Base-by-base conservation (phyloP, 2,113 vertebrate species). In the Nettapus auritus region DNA sequence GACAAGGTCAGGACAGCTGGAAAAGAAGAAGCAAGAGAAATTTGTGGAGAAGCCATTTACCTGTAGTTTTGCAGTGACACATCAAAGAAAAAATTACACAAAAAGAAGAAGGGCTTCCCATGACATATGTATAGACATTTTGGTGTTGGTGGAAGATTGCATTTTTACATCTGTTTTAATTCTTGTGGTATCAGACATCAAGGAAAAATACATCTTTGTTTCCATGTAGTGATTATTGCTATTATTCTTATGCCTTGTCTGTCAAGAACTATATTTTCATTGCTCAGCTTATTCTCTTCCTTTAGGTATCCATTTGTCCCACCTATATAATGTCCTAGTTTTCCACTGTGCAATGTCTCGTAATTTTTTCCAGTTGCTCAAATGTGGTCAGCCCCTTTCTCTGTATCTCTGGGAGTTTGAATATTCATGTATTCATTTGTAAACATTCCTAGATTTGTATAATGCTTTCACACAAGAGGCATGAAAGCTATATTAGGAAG, bases 131-230 rank as follows among this genome's bases (percentile, higher is more conserved):
- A 59, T 77, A 80, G 46, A 56, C 31, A 74, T 60, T 70, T 78
- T 66, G 21, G 4, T 2, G 46, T 66, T 20, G 14, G 14, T 8
- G 11, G 1, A 74, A 4, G 7, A 59, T 21, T 19, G 8, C 0
- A 79, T 70, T 86, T 79, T 80, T 70, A 40, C 11, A 11, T 52
- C 5, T 59, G 1, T 74, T 79, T 79, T 66, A 5, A 36, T 23
- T 23, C 13, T 31, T 56, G 20, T 25, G 29, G 0, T 3, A 42
- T 48, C 73, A 63, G 21, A 85, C 18, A 70, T 66, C 25, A 60
- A 64, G 64, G 8, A 78, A 64, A 67, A 84, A 53, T 18, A n/a
- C 0, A 2, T 38, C 1, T 53, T 82, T 73, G 2, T 64, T 40
- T 44, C 7, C 1, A 36, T 36, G 3, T 36, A 13, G 11, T 13